These are phyloP conservation scores for Goniozus legneri DNA, from an alignment of 1,140 invertebrate genomes.

Conservation along the genomic window DNA sequence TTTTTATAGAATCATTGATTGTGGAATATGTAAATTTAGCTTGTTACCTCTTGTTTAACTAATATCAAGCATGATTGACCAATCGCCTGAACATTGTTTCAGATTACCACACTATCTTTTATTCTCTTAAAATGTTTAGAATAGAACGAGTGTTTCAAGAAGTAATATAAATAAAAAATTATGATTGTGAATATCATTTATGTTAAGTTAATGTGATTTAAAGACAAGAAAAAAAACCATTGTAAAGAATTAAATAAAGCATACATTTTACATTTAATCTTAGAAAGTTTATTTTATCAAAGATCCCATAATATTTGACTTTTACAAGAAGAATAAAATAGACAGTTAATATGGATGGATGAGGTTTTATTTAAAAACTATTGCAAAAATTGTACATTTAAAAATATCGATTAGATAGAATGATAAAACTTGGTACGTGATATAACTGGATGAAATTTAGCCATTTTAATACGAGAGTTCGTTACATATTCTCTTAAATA, in stretches of 20 bases:
- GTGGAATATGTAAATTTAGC: too few species aligned
- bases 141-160: constrained; percentile 48
- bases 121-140: constrained; percentile 43
- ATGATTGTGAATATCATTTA: constrained; percentile 53
- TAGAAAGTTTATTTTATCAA: too few species aligned
- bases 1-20: neutral
- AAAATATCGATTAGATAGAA: constrained; percentile 24
- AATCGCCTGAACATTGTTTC: constrained; percentile 50
- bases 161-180: constrained; percentile 44
- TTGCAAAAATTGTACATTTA: constrained; percentile 37
- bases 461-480: too few species aligned
- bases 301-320: neutral
- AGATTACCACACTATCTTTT: constrained; percentile 49
- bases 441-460: too few species aligned
- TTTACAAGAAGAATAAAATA: neutral
- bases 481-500: too few species aligned
- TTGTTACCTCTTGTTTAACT: constrained; percentile 14
- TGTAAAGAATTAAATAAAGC: constrained; percentile 55
- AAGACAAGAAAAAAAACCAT: constrained; percentile 43
- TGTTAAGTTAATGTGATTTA: constrained; percentile 54
- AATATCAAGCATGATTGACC: constrained; percentile 42
- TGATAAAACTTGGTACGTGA: constrained; percentile 17
- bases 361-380: constrained; percentile 37
- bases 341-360: constrained; percentile 21
- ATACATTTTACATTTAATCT: constrained; percentile 52